Evolutionary conservation across 2,113 vertebrate genomes (phyloP), one percentile per base, ranked within the genome.

Genomic region (Percina caprodes): DNA sequence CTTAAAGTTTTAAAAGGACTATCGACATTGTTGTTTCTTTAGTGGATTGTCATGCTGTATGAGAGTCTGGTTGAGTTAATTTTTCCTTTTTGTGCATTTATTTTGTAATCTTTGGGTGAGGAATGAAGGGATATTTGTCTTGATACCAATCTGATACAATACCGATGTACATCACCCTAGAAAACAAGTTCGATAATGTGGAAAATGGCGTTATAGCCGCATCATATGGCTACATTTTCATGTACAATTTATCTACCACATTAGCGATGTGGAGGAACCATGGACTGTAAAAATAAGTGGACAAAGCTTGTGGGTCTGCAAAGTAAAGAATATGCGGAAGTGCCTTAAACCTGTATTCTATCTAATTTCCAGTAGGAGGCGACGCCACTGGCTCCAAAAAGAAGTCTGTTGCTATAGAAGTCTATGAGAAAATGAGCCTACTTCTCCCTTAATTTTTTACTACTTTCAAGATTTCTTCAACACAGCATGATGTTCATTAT

Each of bases 1-100:
- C 21, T 70, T 35, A 8, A 51, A 13, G 15, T 23, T 73, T 79
- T 66, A 21, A 70, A 74, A 54, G 19, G 21, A 69, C 60, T 5
- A 42, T 26, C 1, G 5, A 39, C 13, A 1, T 48, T 35, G n/a
- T 79, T 75, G 39, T 67, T 70, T 61, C 46, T 39, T 39, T 45
- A 9, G 11, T 45, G 5, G 39, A 30, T n/a, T 52, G 14, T 69
- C 26, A 26, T 8, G 16, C 58, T 58, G 15, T 26, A 39, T 66
- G 39, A 24, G 42, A 49, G 42, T 24, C 42, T 14, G 15, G 7
- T 19, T 67, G 26, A 33, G 26, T 52, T 52, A 18, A 26, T 21
- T 52, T 26, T 52, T 51, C 3, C 24, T 33, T 51, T 13, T 13
- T 33, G 12, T 33, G 42, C 16, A 6, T 67, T 49, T 46, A 60